Evolutionary conservation across 2,888 invertebrate species (phyloP), one percentile per base, ranked within the genome.

Genomic region (Ornithoptera alexandrae): DNA sequence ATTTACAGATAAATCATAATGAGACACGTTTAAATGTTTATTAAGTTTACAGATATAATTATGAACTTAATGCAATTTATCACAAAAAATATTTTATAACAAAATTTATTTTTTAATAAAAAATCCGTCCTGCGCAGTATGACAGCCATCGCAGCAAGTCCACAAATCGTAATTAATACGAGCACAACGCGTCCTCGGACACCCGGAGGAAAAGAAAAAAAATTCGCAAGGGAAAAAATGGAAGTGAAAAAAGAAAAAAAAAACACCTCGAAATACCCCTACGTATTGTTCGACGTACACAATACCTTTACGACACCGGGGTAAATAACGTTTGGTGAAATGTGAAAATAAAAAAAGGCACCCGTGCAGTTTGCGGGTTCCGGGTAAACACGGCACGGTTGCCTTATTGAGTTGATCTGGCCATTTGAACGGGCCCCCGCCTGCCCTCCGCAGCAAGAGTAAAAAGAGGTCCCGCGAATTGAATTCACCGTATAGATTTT

Each of bases 401-500:
- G 87, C 90, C 90, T 90, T 89, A 89, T 88, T 89, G 89, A 89
- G 90, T 90, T 87, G 90, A 92, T 91, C 92, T 91, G 91, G 89
- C 90, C 87, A 92, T 90, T 90, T 88, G 87, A 84, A 86, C 85
- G 84, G 79, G 81, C 89, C 86, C 85, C 85, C 88, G 89, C 12
- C 46, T 1, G 46, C 87, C 88, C 89, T 87, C 81, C 77, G 79
- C 82, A 71, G 80, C 75, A 75, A 78, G 85, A 88, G 88, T 88
- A 86, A 88, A 87, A 86, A 83, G 46, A 15, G 46, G 64, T 84
- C 82, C 83, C 81, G 81, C 81, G 85, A 87, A 90, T 92, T 90
- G 89, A 91, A 92, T 92, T 92, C 90, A 80, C 89, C 85, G 90
- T 92, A 92, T 92, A 89, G 90, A 92, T 88, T 92, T 92, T 89